A percentile compares a stretch with the other conserved stretches of the same genome.
These are phyloP conservation scores for Ageneiosus marmoratus DNA, from an alignment of 2,113 vertebrate genomes.

Conservation along the genomic window DNA sequence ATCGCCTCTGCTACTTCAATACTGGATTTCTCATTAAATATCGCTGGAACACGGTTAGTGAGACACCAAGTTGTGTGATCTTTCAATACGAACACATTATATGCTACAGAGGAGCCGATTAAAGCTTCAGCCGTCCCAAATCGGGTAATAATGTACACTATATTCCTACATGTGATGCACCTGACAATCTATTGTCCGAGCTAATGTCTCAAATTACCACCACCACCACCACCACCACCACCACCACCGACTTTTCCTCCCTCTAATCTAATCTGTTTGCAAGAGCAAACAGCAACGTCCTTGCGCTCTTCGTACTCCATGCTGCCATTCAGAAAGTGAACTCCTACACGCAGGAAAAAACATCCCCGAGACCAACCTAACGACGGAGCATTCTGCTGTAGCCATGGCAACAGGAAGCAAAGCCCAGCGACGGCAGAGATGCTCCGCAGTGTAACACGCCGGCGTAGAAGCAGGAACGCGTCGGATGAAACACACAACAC, in stretches of 20 bases:
- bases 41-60: too few relatives aligned
- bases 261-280: neutral
- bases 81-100: neutral
- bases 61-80: neutral
- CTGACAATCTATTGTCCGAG: neutral
- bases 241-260: neutral
- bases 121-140: neutral
- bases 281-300: neutral
- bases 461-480: neutral
- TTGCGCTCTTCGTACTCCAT: neutral
- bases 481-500: neutral
- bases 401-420: conserved; percentile 55
- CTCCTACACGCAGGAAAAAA: neutral
- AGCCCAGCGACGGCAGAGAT: conserved; percentile 4
- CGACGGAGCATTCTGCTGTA: conserved; percentile 36
- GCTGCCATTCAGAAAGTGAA: neutral
- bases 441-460: neutral
- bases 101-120: neutral
- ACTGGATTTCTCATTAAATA: too few relatives aligned
- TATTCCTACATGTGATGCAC: neutral
- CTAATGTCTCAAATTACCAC: neutral
- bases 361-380: conserved; percentile 28
- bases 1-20: too few relatives aligned
- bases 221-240: too few relatives aligned
- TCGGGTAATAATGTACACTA: neutral